A percentile compares a stretch with the other conserved stretches of the same genome.
phyloP scores from a whole-genome alignment of 2,797 vertebrate species.

The Anabas testudineus region DNA sequence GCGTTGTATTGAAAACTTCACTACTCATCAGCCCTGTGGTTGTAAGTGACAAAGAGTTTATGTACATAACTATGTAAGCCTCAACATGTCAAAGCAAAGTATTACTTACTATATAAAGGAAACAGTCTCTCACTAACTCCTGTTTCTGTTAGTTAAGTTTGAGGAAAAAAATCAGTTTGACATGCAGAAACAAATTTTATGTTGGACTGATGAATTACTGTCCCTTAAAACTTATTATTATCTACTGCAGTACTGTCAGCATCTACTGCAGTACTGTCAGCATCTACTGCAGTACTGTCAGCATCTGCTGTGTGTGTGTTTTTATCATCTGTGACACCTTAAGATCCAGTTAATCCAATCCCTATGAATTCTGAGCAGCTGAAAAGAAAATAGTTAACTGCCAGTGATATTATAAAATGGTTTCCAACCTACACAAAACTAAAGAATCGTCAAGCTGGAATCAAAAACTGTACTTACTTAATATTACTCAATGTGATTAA shows the following conservation, averaged over 20 bases:
- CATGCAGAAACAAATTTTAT: background rate
- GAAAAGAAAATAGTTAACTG: background rate
- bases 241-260: no score
- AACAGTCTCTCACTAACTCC: constrained; percentile 27
- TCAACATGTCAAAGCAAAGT: background rate
- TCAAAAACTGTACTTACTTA: background rate
- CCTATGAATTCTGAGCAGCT: background rate
- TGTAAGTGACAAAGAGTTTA: background rate
- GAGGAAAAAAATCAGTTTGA: no score
- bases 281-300: background rate
- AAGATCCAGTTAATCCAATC: constrained; percentile 18
- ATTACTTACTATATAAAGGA: background rate
- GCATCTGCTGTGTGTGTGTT: background rate
- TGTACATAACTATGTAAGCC: no score
- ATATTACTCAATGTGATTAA: background rate
- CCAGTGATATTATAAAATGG: background rate
- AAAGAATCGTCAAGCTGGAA: no score
- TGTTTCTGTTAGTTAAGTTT: no score
- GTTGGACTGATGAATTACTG: background rate
- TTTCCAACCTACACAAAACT: background rate
- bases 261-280: no score
- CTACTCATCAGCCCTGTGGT: background rate
- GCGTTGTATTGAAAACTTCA: constrained; percentile 6
- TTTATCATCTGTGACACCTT: background rate
- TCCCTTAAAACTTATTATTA: constrained; percentile 8